Evolutionary conservation across 92 coral and sea anemone species (phyloP), one percentile per base, ranked within the genome.

Genomic region (Bergia puertoricense): DNA sequence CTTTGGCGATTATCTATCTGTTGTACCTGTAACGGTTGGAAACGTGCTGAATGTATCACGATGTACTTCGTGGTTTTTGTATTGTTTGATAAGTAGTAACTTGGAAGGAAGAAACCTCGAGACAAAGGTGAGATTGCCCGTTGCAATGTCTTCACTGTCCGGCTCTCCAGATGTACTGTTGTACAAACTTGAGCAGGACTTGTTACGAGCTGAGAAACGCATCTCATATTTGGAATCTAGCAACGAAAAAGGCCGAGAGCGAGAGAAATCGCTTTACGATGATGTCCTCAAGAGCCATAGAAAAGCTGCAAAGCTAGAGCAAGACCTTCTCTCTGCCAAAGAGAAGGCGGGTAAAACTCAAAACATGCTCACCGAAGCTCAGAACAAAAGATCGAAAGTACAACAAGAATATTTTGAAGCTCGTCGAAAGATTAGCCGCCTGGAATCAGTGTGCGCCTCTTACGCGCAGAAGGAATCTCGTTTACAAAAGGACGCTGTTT

Each of bases 241-340:
- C 40, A 68, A 30, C 56, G 40, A 86, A 6, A 57, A 77, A 73
- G 72, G 79, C 56, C 80, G 84, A 86, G 72, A 85, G 54, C 57
- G 76, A 16, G 79, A 89, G 51, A 36, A 72, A 62, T 37, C 54
- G 6, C 81, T 82, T 23, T 62, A 51, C 44, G 85, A 78, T 6
- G 90, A 91, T 69, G 84, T 85, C 62, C 88, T 96, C 78, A 30
- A 80, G 20, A 76, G 81, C 82, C 95, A 88, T 93, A 90, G 85
- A 54, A 92, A 72, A 43, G 81, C 96, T 41, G 85, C 91, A 0
- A 85, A 82, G 82, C 75, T 94, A 23, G 93, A 94, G n/a, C 95
- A 92, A 84, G 91, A 91, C 2, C 66, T 88, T 57, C 37, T 69
- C 72, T 59, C 77, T 38, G 94, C 93, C 74, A 89, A 81, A 54